Conservation (phyloP, 2,113 vertebrate genomes). For the Solenodon paradoxus region DNA sequence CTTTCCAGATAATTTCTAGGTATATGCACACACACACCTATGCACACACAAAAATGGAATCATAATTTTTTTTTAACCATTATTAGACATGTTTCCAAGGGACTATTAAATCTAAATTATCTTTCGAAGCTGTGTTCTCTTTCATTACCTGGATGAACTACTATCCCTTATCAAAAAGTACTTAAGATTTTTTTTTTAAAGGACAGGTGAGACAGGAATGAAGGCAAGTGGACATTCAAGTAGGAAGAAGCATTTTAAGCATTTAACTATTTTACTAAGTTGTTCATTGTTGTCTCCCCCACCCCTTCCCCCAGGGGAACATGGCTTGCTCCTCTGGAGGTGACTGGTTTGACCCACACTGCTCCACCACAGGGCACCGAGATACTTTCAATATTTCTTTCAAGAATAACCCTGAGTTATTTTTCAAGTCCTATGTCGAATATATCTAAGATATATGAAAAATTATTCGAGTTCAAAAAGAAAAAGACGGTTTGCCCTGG, state of each 20-base stretch:
- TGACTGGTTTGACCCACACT: no score
- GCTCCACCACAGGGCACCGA: no score
- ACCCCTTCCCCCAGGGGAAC: no score
- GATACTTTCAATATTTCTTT: not conserved
- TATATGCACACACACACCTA: not conserved
- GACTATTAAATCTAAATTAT: not conserved
- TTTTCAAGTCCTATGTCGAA: not conserved
- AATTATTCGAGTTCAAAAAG: not conserved
- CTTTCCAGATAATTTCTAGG: not conserved
- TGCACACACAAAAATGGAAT: not conserved
- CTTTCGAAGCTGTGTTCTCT: not conserved
- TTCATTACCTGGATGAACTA: not conserved
- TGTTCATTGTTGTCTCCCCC: no score
- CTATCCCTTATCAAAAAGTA: conserved; percentile 7
- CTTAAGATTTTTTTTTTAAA: no score
- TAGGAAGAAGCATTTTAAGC: no score
- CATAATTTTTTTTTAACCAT: not conserved
- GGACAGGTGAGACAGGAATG: no score
- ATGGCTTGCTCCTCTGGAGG: no score
- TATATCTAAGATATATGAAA: not conserved
- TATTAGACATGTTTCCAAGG: not conserved
- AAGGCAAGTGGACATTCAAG: no score
- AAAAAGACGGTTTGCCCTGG: not conserved
- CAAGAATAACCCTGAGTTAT: not conserved
- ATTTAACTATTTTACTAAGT: no score